Percentiles rank a stretch among this genome's conserved stretches.
phyloP scores from a whole-genome alignment of 1,140 invertebrate genomes.

The Drosophila kepulauana region DNA sequence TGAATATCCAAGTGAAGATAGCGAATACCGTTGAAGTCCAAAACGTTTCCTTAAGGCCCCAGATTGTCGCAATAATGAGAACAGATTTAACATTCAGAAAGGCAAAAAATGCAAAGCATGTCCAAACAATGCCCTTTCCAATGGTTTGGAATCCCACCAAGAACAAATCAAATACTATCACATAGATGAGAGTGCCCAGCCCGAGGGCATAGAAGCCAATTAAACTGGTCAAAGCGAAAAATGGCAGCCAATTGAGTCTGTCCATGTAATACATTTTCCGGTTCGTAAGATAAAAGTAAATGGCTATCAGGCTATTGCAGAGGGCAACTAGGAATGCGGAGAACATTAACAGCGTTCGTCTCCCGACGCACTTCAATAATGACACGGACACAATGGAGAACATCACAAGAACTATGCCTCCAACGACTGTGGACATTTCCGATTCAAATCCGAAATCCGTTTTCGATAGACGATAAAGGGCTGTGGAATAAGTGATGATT shows the following conservation, averaged over 20 bases:
- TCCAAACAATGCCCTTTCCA: not conserved
- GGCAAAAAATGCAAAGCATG: not conserved
- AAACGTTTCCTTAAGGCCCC: not conserved
- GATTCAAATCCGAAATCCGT: not conserved
- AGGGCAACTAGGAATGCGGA: not conserved
- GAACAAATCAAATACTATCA: constrained; percentile 2
- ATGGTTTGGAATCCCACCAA: not conserved
- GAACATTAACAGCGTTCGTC: not conserved
- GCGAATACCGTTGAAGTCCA: constrained; percentile 87
- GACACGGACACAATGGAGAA: not conserved
- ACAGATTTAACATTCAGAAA: not conserved
- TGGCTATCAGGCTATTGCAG: not conserved
- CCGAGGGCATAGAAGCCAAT: constrained; percentile 9
- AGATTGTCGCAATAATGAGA: not conserved
- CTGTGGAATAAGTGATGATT: constrained; percentile 1
- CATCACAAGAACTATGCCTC: constrained; percentile 1
- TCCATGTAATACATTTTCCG: not conserved
- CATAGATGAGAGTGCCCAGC: not conserved
- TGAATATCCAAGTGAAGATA: not conserved
- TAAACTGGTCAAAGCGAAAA: not conserved
- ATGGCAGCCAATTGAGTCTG: not conserved
- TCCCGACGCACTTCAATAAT: not conserved
- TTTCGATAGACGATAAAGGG: not conserved
- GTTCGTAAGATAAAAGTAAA: constrained; percentile 1
- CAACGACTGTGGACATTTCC: not conserved